Percentiles rank a stretch among this genome's conserved stretches.
Evolutionary conservation across 2,888 invertebrate species (phyloP).

Genomic region (Melanostoma scalare): DNA sequence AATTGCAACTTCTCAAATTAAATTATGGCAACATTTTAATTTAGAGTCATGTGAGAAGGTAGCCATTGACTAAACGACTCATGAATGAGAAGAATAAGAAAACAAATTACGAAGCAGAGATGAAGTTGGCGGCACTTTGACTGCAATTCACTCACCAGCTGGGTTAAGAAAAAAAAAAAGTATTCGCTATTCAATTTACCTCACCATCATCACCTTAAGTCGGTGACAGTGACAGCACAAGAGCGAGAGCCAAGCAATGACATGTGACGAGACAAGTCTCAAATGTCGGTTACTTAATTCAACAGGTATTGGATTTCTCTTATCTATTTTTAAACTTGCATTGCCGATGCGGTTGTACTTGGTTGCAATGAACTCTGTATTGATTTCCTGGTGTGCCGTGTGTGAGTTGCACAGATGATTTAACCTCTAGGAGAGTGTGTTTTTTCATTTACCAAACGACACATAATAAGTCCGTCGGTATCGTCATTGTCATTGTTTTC

Average conservation of each 20-base stretch:
- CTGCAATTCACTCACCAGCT: background rate
- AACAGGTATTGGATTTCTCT: slow-evolving; percentile 58
- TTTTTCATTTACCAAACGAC: slow-evolving; percentile 11
- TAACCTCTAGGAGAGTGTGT: slow-evolving; percentile 47
- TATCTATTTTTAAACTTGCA: slow-evolving; percentile 60
- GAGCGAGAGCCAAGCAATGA: slow-evolving; percentile 27
- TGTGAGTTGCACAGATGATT: slow-evolving; percentile 39
- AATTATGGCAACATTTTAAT: slow-evolving; percentile 58
- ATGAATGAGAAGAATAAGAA: slow-evolving; percentile 1
- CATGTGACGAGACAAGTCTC: slow-evolving; percentile 44
- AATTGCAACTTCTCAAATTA: slow-evolving; percentile 52
- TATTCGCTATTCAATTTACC: slow-evolving; percentile 19
- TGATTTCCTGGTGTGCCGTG: slow-evolving; percentile 66
- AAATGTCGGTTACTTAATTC: slow-evolving; percentile 66
- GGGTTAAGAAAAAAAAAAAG: slow-evolving; percentile 33
- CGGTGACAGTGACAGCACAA: slow-evolving; percentile 17
- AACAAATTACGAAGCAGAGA: slow-evolving; percentile 17
- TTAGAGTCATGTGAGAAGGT: slow-evolving; percentile 47
- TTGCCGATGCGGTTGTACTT: slow-evolving; percentile 58
- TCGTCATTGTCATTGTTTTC: background rate
- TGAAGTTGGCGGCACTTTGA: slow-evolving; percentile 19
- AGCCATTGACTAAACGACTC: background rate
- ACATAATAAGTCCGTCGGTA: background rate
- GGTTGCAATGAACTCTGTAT: slow-evolving; percentile 72
- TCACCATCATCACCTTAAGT: slow-evolving; percentile 1